Conservation (phyloP, 2,888 invertebrate species). For the Lapara coniferarum region DNA sequence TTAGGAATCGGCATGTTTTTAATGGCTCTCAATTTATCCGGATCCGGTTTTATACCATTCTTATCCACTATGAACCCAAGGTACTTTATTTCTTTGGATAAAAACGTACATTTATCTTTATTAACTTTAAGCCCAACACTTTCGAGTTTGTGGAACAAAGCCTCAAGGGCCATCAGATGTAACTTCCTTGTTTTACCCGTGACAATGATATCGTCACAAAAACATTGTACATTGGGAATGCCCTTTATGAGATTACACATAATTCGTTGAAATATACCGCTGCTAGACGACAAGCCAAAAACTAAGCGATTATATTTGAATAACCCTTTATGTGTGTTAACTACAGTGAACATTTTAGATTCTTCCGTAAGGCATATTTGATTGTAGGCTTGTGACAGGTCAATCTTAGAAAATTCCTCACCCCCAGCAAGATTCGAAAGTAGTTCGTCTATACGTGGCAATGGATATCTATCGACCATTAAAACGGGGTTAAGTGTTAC, state of each 20-base stretch:
- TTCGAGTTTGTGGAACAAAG: constrained; percentile 28
- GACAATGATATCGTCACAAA: constrained; percentile 13
- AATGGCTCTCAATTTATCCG: constrained; percentile 30
- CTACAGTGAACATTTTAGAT: constrained; percentile 31
- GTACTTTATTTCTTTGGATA: constrained; percentile 19
- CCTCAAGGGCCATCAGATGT: constrained; percentile 25
- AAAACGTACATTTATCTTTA: constrained; percentile 26
- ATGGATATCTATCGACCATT: constrained; percentile 36
- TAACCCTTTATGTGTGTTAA: constrained; percentile 36
- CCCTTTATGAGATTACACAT: constrained; percentile 27
- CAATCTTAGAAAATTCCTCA: constrained; percentile 35
- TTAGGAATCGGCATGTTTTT: constrained; percentile 27
- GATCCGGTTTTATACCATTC: constrained; percentile 26
- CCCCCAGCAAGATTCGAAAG: constrained; percentile 32
- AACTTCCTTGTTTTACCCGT: neutral
- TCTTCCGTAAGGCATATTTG: constrained; percentile 32
- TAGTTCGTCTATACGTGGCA: constrained; percentile 37
- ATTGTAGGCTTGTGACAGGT: constrained; percentile 37
- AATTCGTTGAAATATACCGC: constrained; percentile 30
- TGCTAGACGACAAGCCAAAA: constrained; percentile 32
- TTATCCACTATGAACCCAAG: constrained; percentile 30
- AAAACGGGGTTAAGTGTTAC: constrained; percentile 32
- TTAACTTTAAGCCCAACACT: constrained; percentile 28
- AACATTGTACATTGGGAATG: constrained; percentile 25
- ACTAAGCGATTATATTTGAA: constrained; percentile 33